Base-by-base conservation (phyloP, 2,888 invertebrate species). In the Sericinus montela region DNA sequence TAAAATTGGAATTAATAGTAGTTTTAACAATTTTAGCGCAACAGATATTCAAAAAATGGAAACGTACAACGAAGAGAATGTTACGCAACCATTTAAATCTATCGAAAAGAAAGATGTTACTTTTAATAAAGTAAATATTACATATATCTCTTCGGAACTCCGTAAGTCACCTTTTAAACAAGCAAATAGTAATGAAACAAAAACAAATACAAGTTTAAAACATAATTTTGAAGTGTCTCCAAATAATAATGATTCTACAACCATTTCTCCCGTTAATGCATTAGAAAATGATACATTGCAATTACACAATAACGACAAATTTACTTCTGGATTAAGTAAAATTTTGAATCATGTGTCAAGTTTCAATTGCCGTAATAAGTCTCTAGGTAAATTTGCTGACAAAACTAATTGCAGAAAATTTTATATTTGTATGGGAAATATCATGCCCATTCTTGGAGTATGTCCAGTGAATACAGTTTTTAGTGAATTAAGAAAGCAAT, bases 341-440 rank as follows among this genome's bases (percentile, higher is more conserved):
- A 30, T 9, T 16, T 10, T 7, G 4, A 37, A 7, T 11, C 9
- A 41, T 15, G 14, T 10, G 4, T 14, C 15, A 19, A 36, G 29
- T 9, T 74, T 72, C 48, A 58, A 56, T 39, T 86, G 86, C 48
- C 48, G 45, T 13, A 63, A 60, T 51, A 61, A 63, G 25, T 57
- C 53, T n/a, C 68, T 79, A n/a, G 90, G 90, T 1, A 80, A 74
- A 58, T 90, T 85, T 60, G 67, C 83, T 1, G 88, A 91, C 63
- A 75, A 72, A 11, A 59, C 68, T 23, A 76, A 90, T 57, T 90
- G 91, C 52, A 80, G 76, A 42, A 86, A 84, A 60, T 91, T 90
- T 62, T 91, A 90, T 56, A 78, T 83, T 41, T 91, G 91, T 56
- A 64, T 75, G 10, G 80, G 82, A 11, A 68, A 56, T 46, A 40